These are phyloP conservation scores for Vombatus ursinus DNA, from an alignment of 2,113 vertebrate species.

Conservation along the genomic window DNA sequence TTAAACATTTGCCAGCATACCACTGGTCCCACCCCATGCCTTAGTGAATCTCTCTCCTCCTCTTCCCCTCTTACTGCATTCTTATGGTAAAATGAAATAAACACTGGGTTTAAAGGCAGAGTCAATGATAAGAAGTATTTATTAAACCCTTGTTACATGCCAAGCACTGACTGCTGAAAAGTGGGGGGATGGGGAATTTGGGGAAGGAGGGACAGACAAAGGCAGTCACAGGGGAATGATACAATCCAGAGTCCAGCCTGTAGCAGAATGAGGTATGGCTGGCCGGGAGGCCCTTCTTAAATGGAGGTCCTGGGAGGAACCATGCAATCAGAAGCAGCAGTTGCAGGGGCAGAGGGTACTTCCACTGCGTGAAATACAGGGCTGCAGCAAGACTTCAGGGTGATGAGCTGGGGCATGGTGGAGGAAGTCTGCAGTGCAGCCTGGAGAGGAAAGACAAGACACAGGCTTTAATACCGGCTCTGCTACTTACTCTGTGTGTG, in stretches of 20 bases:
- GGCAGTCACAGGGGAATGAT: neutral
- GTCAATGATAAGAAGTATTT: neutral
- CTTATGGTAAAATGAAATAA: neutral
- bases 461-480: neutral
- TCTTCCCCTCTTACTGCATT: neutral
- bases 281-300: neutral
- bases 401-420: neutral
- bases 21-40: neutral
- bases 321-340: neutral
- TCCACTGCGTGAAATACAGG: neutral
- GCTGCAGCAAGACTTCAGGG: neutral
- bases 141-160: neutral
- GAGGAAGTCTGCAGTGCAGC: neutral
- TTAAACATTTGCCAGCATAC: neutral
- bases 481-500: neutral
- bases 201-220: neutral
- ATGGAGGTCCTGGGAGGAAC: neutral
- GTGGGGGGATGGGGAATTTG: neutral
- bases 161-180: neutral
- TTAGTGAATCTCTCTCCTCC: neutral
- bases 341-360: neutral
- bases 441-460: neutral
- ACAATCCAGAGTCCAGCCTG: too few species aligned
- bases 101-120: neutral
- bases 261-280: neutral